phyloP scores from a whole-genome alignment of 2,888 invertebrate species.

The Marronus borbonicus region DNA sequence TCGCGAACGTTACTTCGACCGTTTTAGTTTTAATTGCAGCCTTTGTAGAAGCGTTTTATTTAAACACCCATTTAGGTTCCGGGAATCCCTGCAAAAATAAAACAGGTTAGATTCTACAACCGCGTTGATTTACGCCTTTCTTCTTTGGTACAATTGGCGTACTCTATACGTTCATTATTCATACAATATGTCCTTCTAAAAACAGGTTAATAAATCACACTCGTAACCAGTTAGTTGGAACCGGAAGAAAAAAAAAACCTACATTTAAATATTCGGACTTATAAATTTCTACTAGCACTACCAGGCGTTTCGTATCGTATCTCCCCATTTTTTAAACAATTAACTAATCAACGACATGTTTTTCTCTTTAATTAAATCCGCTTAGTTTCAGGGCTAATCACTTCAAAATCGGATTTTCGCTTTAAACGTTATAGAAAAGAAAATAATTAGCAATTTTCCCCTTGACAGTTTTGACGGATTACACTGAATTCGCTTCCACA shows the following conservation, averaged over 20 bases:
- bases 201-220: slow-evolving; percentile 2
- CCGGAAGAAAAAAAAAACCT: background rate
- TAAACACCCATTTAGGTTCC: slow-evolving; percentile 9
- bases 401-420: slow-evolving; percentile 8
- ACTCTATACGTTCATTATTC: slow-evolving; percentile 8
- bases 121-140: slow-evolving; percentile 10
- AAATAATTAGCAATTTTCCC: slow-evolving; percentile 27
- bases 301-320: background rate
- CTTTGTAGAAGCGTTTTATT: slow-evolving; percentile 3
- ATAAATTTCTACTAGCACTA: background rate
- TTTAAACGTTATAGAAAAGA: slow-evolving; percentile 1
- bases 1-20: background rate
- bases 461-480: slow-evolving; percentile 37
- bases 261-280: background rate
- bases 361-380: slow-evolving; percentile 27
- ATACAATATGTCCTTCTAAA: slow-evolving; percentile 12
- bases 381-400: slow-evolving; percentile 29
- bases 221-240: background rate
- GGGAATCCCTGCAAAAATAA: slow-evolving; percentile 12
- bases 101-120: slow-evolving; percentile 3
- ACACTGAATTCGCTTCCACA: background rate
- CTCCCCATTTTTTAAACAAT: slow-evolving; percentile 10
- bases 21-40: slow-evolving; percentile 17
- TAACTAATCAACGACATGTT: slow-evolving; percentile 24
- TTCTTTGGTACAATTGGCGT: background rate